Evolutionary conservation across 1,140 invertebrate species (phyloP).

Genomic region (Pentalonia nigronervosa): DNA sequence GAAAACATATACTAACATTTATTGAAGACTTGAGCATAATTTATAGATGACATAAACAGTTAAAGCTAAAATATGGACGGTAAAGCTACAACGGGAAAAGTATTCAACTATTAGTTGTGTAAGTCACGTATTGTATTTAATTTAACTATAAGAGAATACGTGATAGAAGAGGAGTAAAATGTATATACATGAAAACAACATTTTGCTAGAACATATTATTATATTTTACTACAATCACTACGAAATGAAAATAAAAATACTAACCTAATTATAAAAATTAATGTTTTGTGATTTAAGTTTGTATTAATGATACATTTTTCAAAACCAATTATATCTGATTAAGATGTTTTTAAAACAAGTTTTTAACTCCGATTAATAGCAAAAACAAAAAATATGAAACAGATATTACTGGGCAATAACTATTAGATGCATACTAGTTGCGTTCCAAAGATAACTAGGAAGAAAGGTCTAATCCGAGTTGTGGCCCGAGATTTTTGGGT

Average conservation of each 20-base stretch:
- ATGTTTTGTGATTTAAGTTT: not conserved
- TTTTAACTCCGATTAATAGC: not conserved
- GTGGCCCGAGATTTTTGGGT: too few species aligned
- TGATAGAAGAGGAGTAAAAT: not conserved
- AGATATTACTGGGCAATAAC: not conserved
- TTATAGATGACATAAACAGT: not conserved
- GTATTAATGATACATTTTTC: not conserved
- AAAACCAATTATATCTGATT: not conserved
- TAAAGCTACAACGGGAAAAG: not conserved
- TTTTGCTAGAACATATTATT: not conserved
- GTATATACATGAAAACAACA: not conserved
- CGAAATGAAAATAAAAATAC: not conserved
- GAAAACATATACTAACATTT: not conserved
- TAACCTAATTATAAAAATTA: not conserved
- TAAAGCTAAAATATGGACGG: not conserved
- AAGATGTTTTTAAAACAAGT: not conserved
- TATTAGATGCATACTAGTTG: not conserved
- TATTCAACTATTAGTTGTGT: not conserved
- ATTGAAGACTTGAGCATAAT: constrained; percentile 1
- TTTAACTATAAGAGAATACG: constrained; percentile 26
- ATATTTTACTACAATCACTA: not conserved
- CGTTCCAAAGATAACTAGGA: too few species aligned
- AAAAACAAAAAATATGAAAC: not conserved
- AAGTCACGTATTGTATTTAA: constrained; percentile 33
- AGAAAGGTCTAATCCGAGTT: too few species aligned